Percentiles rank a stretch among this genome's conserved stretches.
These are phyloP conservation scores for Microcebus murinus DNA, from an alignment of 2,113 vertebrate genomes.

Conservation along the genomic window DNA sequence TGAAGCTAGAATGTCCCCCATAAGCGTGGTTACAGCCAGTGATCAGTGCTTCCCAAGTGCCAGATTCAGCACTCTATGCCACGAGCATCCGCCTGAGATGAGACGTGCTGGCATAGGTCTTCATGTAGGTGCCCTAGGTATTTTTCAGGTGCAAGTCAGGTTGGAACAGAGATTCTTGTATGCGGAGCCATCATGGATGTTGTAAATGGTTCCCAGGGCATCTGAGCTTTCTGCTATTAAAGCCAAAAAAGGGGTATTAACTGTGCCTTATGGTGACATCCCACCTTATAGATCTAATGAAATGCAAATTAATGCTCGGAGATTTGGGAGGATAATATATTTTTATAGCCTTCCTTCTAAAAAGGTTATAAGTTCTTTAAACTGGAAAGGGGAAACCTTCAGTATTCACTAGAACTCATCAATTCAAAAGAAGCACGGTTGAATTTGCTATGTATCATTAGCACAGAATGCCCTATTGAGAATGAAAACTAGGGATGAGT, in stretches of 20 bases:
- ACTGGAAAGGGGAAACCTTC: constrained; percentile 29
- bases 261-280: not conserved
- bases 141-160: not conserved
- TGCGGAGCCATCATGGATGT: not conserved
- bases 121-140: not conserved
- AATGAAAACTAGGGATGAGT: constrained; percentile 49
- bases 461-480: not conserved
- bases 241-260: not conserved
- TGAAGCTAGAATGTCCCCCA: not conserved
- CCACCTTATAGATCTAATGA: not conserved
- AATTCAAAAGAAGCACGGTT: constrained; percentile 29
- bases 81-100: not conserved
- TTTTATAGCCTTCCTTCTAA: constrained; percentile 54
- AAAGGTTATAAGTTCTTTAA: constrained; percentile 40
- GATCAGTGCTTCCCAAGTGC: not conserved
- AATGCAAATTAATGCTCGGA: constrained; percentile 18
- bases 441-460: constrained; percentile 28
- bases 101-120: not conserved
- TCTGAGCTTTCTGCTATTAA: constrained; percentile 10
- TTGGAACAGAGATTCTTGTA: not conserved
- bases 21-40: not conserved
- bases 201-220: not conserved
- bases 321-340: not conserved
- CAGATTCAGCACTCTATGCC: not conserved
- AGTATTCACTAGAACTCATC: constrained; percentile 28